Evolutionary conservation across 2,797 vertebrate genomes (phyloP), one percentile per base, ranked within the genome.

Genomic region (Gastrophryne carolinensis): DNA sequence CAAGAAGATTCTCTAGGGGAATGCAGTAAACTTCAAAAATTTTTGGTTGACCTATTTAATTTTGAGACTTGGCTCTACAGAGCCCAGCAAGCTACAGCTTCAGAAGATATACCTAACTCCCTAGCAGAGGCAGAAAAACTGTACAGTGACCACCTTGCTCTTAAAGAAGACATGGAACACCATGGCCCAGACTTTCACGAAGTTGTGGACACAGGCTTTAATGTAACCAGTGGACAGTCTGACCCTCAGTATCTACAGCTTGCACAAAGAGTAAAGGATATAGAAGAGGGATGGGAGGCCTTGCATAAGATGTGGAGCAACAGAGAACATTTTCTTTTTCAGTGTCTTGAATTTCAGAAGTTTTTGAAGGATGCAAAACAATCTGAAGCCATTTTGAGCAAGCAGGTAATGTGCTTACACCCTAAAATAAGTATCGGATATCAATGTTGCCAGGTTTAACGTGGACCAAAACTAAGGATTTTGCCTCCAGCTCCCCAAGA

Each of bases 61-160:
- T 98, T 99, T 85, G 95, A 98, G 84, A 90, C 93, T 0, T 98
- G 97, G 97, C 93, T 99, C 0, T 97, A 92, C 9, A 88, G 92
- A 24, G 88, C 93, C 13, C 97, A 98, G 85, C 98, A 98, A 86
- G 89, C 93, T 0, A 91, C 97, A 77, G 95, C 95, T 0, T 94
- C 95, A 0, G 95, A 98, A 49, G 96, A 98, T 26, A 86, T 90
- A 80, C 95, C 97, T 0, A 83, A 84, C 0, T 92, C 93, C 0
- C 83, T 98, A 81, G 90, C 88, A 0, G 95, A 98, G 80, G 95
- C 94, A 0, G 97, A 99, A 86, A 89, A 93, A 75, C 90, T 95
- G 79, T 85, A 95, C 67, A 89, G 82, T 81, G 90, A 87, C 53
- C 96, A 99, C 0, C 83, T 90, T 3, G 89, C 91, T 0, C 81